A percentile compares a stretch with the other conserved stretches of the same genome.
Conservation (phyloP, 2,888 invertebrate genomes). For the Nezara viridula region DNA sequence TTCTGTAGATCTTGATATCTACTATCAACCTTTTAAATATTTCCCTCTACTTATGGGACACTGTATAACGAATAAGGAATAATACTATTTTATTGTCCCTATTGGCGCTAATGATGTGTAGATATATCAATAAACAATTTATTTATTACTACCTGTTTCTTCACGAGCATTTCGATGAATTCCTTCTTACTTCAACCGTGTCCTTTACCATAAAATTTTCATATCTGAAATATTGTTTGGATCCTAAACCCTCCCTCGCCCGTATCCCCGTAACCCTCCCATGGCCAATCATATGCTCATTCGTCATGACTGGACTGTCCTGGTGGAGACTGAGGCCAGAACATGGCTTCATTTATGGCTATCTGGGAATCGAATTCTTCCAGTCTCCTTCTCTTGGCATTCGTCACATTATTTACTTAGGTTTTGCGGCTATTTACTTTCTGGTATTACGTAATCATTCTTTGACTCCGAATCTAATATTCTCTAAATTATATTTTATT, state of each 20-base stretch:
- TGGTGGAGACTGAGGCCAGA: no score
- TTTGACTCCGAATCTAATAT: neutral
- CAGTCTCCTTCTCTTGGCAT: no score
- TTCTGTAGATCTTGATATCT: no score
- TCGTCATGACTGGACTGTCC: neutral
- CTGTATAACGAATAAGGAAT: no score
- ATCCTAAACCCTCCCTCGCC: neutral
- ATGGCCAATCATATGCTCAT: neutral
- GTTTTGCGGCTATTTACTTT: neutral
- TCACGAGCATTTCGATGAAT: neutral
- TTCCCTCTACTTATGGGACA: no score
- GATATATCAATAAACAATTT: no score
- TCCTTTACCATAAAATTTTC: neutral
- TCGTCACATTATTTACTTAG: neutral
- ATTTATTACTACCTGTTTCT: no score
- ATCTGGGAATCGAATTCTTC: neutral
- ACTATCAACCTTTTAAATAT: no score
- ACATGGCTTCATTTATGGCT: neutral
- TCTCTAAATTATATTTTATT: neutral
- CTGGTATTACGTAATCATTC: neutral
- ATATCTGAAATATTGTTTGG: neutral
- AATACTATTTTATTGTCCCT: no score
- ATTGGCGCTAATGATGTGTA: no score
- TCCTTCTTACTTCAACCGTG: no score
- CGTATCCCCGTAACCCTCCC: no score